Percentiles rank a stretch among this genome's conserved stretches.
Conservation (phyloP, 2,797 vertebrate genomes). For the Danio choprae region DNA sequence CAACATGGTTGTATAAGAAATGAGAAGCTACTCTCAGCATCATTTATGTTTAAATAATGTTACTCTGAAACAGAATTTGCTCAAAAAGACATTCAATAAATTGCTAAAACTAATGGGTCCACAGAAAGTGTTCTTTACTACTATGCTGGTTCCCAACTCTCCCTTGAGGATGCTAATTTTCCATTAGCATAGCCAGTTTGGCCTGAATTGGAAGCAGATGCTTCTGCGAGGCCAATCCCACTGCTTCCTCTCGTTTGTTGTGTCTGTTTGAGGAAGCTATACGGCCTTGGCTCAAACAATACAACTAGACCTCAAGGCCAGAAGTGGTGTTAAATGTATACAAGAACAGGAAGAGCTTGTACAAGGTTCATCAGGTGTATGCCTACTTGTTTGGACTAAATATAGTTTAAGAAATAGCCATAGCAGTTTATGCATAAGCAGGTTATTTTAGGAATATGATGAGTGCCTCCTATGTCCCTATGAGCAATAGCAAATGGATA, state of each 20-base stretch:
- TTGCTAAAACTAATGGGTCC: neutral
- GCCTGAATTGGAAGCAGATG: conserved; percentile 59
- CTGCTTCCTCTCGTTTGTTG: conserved; percentile 46
- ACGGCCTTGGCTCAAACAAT: conserved; percentile 60
- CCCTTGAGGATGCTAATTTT: conserved; percentile 51
- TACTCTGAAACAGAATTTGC: neutral
- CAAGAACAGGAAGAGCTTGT: conserved; percentile 56
- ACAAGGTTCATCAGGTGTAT: conserved; percentile 45
- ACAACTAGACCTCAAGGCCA: conserved; percentile 40
- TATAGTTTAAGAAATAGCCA: conserved; percentile 4
- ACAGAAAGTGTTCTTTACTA: neutral
- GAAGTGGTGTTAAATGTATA: conserved; percentile 59
- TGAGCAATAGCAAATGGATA: conserved; percentile 30
- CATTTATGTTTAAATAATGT: neutral
- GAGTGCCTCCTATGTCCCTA: conserved; percentile 42
- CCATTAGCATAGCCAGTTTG: conserved; percentile 54
- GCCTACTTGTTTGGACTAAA: conserved; percentile 19
- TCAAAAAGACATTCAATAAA: neutral
- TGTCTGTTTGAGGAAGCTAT: conserved; percentile 65
- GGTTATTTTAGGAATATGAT: conserved; percentile 51
- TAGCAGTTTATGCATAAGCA: conserved; percentile 40
- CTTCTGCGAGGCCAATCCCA: conserved; percentile 32
- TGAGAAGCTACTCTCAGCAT: too few relatives aligned
- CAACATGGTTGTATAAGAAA: too few relatives aligned
- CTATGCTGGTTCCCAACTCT: conserved; percentile 30